Evolutionary conservation across 2,888 invertebrate species (phyloP).

Genomic region (Drosophila hamatofila): DNA sequence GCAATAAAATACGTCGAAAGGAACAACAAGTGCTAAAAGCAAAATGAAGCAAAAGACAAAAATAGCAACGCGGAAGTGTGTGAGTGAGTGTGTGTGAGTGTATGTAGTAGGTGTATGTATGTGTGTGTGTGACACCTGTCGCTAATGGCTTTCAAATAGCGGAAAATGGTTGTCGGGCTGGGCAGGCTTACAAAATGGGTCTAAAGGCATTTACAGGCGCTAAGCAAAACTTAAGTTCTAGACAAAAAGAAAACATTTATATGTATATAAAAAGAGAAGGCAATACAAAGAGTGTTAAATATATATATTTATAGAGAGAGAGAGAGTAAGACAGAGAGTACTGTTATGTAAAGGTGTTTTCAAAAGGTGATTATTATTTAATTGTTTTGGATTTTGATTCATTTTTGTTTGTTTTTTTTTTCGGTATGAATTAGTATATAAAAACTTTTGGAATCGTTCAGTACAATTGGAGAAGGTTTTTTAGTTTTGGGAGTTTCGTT

Average conservation of each 20-base stretch:
- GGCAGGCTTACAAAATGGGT: constrained; percentile 8
- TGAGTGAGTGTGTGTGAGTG: constrained; percentile 9
- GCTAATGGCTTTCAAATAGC: constrained; percentile 45
- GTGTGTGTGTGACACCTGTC: constrained; percentile 8
- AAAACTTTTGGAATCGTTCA: constrained; percentile 27
- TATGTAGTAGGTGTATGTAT: background rate
- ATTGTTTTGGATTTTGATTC: constrained; percentile 22
- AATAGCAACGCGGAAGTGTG: constrained; percentile 55
- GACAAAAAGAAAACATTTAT: constrained; percentile 15
- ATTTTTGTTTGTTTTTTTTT: background rate
- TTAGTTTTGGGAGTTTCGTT: constrained; percentile 11
- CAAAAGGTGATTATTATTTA: constrained; percentile 18
- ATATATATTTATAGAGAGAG: constrained; percentile 7
- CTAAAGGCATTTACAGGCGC: constrained; percentile 49
- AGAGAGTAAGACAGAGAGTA: constrained; percentile 16
- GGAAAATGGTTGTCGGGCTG: constrained; percentile 24
- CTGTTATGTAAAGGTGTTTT: constrained; percentile 12
- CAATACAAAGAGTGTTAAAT: constrained; percentile 6
- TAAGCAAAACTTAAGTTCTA: constrained; percentile 24
- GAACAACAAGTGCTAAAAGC: constrained; percentile 41
- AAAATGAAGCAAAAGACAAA: constrained; percentile 72
- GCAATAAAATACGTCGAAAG: constrained; percentile 36
- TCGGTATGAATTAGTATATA: background rate
- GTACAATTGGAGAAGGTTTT: constrained; percentile 22
- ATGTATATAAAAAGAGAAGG: constrained; percentile 12